phyloP scores from a whole-genome alignment of 2,797 vertebrate species.

The Xenentodon cancila region DNA sequence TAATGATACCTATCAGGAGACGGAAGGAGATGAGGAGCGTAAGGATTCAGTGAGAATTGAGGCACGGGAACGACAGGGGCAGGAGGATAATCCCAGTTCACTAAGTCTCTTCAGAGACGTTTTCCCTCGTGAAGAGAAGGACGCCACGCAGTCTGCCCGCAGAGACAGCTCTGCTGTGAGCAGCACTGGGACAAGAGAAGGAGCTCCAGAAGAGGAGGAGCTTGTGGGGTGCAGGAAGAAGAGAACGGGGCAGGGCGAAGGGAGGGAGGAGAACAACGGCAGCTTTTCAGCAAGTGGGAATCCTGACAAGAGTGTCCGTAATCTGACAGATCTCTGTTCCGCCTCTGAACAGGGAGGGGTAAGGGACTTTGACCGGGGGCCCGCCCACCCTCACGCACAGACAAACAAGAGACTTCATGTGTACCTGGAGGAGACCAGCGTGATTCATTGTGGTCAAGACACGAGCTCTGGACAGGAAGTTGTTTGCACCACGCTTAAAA shows the following conservation, averaged over 20 bases:
- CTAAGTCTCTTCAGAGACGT: conserved; percentile 43
- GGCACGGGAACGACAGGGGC: conserved; percentile 22
- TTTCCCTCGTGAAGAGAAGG: conserved; percentile 60
- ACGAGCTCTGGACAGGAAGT: conserved; percentile 43
- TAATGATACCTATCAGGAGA: conserved; percentile 14
- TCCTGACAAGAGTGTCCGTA: conserved; percentile 67
- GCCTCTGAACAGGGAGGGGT: conserved; percentile 57
- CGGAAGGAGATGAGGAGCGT: conserved; percentile 35
- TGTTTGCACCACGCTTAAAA: conserved; percentile 53
- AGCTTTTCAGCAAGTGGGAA: conserved; percentile 51
- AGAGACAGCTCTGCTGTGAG: conserved; percentile 53
- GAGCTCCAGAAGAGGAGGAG: conserved; percentile 69
- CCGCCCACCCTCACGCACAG: conserved; percentile 36
- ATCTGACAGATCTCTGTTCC: conserved; percentile 66
- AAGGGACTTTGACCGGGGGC: conserved; percentile 54
- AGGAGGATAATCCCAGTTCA: conserved; percentile 42
- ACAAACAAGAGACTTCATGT: conserved; percentile 68
- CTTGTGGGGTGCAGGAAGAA: conserved; percentile 38
- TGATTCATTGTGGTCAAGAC: conserved; percentile 48
- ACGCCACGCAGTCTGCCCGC: conserved; percentile 73
- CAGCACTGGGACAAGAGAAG: conserved; percentile 37
- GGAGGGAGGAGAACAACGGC: conserved; percentile 58
- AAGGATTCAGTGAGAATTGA: conserved; percentile 43
- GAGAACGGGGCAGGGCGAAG: conserved; percentile 46
- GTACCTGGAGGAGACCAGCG: conserved; percentile 78